phyloP scores from a whole-genome alignment of 2,797 vertebrate species.

The Pseudocheirus occidentalis region DNA sequence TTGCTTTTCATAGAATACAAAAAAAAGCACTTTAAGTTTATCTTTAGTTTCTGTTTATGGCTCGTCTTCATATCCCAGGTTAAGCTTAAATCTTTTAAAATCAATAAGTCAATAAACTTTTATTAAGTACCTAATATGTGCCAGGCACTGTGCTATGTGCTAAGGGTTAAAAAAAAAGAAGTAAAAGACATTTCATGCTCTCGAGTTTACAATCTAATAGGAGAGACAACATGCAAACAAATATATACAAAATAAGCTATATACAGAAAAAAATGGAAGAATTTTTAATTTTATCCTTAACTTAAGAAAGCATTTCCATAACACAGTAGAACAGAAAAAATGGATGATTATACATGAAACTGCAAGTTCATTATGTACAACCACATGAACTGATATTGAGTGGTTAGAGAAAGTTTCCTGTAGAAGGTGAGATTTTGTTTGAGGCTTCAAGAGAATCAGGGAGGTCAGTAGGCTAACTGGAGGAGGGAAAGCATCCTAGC shows the following conservation, averaged over 20 bases:
- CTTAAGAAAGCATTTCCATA: slow-evolving; percentile 11
- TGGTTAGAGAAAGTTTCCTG: neutral
- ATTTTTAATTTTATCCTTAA: neutral
- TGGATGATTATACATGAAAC: neutral
- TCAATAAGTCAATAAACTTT: neutral
- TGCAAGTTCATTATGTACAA: neutral
- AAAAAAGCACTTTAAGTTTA: neutral
- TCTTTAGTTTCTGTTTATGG: neutral
- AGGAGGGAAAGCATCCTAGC: neutral
- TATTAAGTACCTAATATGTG: neutral
- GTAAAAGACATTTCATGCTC: neutral
- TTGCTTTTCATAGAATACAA: neutral
- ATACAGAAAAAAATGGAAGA: neutral
- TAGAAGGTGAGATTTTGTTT: neutral
- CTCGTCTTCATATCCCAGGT: slow-evolving; percentile 49
- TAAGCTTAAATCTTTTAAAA: slow-evolving; percentile 54
- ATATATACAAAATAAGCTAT: neutral
- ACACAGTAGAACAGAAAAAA: neutral
- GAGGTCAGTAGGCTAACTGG: neutral
- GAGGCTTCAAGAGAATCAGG: neutral
- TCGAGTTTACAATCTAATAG: neutral
- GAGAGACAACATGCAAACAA: neutral
- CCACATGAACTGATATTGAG: neutral
- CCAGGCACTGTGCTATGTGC: neutral
- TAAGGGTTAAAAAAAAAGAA: neutral